Evolutionary conservation across 2,113 vertebrate species (phyloP).

Genomic region (Herpetotheres cachinnans): DNA sequence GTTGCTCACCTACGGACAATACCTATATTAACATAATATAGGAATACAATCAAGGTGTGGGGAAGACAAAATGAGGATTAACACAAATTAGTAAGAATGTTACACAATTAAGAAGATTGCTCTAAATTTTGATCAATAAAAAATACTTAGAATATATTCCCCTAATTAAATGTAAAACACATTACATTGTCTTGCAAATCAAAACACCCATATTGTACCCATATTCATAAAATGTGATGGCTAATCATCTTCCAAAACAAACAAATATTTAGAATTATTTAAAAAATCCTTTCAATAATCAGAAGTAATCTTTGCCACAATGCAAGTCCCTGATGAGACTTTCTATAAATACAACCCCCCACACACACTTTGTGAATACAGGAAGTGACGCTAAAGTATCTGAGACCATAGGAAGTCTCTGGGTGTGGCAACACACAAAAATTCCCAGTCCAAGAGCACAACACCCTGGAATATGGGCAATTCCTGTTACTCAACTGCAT

Average conservation of each 20-base stretch:
- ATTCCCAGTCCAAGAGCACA: not conserved
- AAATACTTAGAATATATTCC: not conserved
- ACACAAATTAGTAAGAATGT: not conserved
- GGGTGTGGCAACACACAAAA: not conserved
- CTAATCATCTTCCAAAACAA: not conserved
- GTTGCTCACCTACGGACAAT: not conserved
- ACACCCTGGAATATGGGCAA: rapidly evolving
- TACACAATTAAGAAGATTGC: not conserved
- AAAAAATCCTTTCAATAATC: not conserved
- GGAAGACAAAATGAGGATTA: not conserved
- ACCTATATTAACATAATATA: not conserved
- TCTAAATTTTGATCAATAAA: not conserved
- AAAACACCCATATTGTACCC: not conserved
- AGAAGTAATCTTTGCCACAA: not conserved
- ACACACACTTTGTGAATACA: not conserved
- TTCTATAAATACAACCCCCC: not conserved
- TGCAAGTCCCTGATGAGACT: not conserved
- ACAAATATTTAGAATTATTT: not conserved
- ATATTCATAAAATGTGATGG: not conserved
- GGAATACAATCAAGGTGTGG: not conserved
- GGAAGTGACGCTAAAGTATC: not conserved
- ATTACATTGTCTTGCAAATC: not conserved
- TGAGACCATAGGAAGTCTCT: not conserved
- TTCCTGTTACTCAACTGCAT: not conserved
- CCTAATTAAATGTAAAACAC: not conserved